Evolutionary conservation across 1,140 invertebrate species (phyloP).

Genomic region (Chrysomallon squamiferum): DNA sequence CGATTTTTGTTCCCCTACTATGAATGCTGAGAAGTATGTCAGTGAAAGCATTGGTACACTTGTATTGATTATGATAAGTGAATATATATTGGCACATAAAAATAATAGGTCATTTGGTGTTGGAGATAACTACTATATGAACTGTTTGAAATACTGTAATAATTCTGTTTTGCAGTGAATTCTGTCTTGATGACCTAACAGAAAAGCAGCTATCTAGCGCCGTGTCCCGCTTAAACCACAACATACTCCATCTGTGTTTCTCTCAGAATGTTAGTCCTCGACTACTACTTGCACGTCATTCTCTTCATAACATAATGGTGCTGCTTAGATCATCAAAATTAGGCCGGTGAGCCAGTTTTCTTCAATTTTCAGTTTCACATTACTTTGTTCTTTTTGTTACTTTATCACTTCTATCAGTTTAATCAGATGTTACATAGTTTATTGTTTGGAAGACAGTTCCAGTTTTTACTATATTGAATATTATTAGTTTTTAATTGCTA

Average conservation of each 20-base stretch:
- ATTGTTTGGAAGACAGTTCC: background rate
- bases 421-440: background rate
- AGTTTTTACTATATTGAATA: background rate
- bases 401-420: background rate
- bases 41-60: too few relatives aligned
- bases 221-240: conserved; percentile 81
- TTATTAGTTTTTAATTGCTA: background rate
- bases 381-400: background rate
- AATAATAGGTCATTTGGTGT: too few relatives aligned
- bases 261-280: conserved; percentile 76
- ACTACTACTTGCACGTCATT: conserved; percentile 73
- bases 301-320: conserved; percentile 76
- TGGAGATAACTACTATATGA: too few relatives aligned
- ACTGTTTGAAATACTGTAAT: too few relatives aligned
- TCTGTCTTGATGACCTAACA: conserved; percentile 74
- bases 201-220: conserved; percentile 76
- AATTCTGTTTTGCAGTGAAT: conserved; percentile 71
- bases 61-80: too few relatives aligned
- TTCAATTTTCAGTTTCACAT: background rate
- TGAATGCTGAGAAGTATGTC: too few relatives aligned
- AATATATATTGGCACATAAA: too few relatives aligned
- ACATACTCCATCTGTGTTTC: conserved; percentile 82
- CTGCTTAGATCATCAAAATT: conserved; percentile 75
- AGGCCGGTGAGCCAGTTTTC: conserved; percentile 70
- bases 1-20: too few relatives aligned